These are phyloP conservation scores for Trachelus troglodyta DNA, from an alignment of 2,888 invertebrate species.

Conservation along the genomic window DNA sequence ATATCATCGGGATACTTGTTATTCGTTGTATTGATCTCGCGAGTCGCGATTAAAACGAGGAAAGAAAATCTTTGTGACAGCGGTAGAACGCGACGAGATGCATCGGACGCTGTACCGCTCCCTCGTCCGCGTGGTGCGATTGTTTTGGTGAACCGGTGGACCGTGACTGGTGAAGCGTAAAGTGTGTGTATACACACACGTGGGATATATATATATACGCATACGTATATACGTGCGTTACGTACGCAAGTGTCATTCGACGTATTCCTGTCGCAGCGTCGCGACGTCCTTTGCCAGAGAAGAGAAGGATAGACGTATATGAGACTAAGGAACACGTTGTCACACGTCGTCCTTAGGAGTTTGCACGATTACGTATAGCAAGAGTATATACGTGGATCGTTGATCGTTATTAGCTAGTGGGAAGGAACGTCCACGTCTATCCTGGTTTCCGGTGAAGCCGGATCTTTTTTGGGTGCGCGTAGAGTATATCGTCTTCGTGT, in stretches of 20 bases:
- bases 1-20: neutral
- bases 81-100: conserved; percentile 22
- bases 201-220: neutral
- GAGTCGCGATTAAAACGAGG: neutral
- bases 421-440: neutral
- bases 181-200: neutral
- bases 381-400: neutral
- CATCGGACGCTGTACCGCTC: conserved; percentile 34
- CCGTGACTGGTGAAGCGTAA: conserved; percentile 12
- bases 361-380: neutral
- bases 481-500: neutral
- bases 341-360: neutral
- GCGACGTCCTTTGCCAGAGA: neutral
- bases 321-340: neutral
- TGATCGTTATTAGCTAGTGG: neutral
- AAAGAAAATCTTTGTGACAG: neutral
- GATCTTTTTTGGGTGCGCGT: neutral
- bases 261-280: neutral
- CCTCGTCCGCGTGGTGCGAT: neutral
- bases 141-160: conserved; percentile 25
- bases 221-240: neutral
- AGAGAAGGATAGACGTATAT: neutral
- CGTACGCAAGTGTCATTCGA: neutral
- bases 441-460: neutral
- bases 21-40: neutral